phyloP scores from a whole-genome alignment of 1,140 invertebrate genomes.

The Epicauta chinensis region DNA sequence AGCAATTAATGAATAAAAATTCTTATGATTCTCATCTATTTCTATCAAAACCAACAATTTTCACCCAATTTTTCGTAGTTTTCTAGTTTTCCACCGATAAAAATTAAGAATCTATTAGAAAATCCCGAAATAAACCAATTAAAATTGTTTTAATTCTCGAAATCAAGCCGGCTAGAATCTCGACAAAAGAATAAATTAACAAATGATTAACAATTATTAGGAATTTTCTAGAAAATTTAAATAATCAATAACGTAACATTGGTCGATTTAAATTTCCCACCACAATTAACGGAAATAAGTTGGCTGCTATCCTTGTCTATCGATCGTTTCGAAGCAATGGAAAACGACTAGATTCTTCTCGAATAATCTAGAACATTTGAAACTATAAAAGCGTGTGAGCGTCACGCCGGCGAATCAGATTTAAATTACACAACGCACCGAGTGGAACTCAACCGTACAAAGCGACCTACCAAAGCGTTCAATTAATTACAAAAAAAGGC shows the following conservation, averaged over 20 bases:
- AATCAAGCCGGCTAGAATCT: no score
- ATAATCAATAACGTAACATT: conserved; percentile 11
- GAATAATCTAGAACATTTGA: conserved; percentile 33
- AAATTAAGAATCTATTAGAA: no score
- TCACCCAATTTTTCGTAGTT: no score
- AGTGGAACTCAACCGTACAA: not conserved
- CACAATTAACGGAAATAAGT: conserved; percentile 23
- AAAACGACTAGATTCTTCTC: conserved; percentile 26
- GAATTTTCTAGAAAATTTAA: no score
- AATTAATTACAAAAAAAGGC: conserved; percentile 14
- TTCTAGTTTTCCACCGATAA: no score
- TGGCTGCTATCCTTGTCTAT: conserved; percentile 15
- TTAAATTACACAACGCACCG: conserved; percentile 12
- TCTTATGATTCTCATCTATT: no score
- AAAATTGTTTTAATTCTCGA: no score
- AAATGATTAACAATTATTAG: no score
- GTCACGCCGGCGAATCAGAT: conserved; percentile 21
- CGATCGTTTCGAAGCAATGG: conserved; percentile 18
- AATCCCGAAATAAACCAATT: no score
- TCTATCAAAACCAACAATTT: no score
- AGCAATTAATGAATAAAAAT: no score
- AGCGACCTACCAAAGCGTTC: conserved; percentile 4
- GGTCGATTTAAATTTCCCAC: conserved; percentile 25
- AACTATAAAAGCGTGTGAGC: conserved; percentile 35
- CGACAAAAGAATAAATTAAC: no score